A percentile compares a stretch with the other conserved stretches of the same genome.
phyloP scores from a whole-genome alignment of 2,888 invertebrate genomes.

The Therioaphis trifolii region DNA sequence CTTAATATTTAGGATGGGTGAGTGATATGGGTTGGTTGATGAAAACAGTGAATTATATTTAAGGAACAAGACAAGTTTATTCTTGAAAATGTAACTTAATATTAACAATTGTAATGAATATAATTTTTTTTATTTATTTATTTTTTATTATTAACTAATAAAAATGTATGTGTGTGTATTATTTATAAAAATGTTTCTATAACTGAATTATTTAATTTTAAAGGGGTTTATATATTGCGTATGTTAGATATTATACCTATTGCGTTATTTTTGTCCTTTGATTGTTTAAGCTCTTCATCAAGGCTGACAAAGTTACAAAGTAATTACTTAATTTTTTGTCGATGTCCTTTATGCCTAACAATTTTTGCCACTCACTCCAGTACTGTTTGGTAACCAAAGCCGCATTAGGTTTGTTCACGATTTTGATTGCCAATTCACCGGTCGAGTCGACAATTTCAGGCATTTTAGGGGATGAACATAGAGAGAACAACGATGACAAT shows the following conservation, averaged over 20 bases:
- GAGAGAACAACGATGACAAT: neutral
- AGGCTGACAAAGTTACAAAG: neutral
- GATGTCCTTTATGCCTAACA: neutral
- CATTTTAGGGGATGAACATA: conserved; percentile 66
- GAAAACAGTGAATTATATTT: too few species aligned
- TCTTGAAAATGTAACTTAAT: too few species aligned
- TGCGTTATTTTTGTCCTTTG: neutral
- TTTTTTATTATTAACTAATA: too few species aligned
- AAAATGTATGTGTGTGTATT: neutral
- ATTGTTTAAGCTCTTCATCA: neutral
- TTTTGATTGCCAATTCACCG: neutral
- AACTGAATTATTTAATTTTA: too few species aligned
- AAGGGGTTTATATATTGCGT: too few species aligned
- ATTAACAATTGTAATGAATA: too few species aligned
- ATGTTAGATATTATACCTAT: too few species aligned
- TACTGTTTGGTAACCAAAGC: neutral
- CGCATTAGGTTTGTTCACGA: neutral
- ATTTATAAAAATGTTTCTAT: too few species aligned
- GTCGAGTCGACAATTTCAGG: neutral
- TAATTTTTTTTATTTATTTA: too few species aligned
- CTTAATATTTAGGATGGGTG: too few species aligned
- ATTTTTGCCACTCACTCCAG: rapidly evolving
- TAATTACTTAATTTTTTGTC: neutral
- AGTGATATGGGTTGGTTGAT: too few species aligned
- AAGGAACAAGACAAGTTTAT: too few species aligned